Evolutionary conservation across 2,797 vertebrate genomes (phyloP), one percentile per base, ranked within the genome.

Genomic region (Echiichthys vipera): DNA sequence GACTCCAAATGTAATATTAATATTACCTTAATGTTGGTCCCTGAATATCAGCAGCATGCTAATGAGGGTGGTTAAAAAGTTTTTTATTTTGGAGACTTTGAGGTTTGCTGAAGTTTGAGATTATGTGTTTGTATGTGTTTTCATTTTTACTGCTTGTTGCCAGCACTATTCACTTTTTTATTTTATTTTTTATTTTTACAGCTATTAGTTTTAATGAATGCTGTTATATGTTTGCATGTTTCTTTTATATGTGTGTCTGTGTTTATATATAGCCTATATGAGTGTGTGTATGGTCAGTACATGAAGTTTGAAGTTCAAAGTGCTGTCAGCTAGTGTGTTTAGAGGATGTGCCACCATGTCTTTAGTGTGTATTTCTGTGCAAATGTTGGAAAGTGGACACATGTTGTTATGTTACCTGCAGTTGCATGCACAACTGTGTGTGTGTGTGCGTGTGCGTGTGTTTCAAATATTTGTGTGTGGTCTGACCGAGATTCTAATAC

Each of bases 1-100:
- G 81, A 80, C 77, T 91, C 84, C 89, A 89, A 90, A 93, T 92
- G 86, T 65, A 92, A 92, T 90, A 93, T 93, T 92, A 91, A 93
- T 93, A 86, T 84, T 85, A 90, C 88, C 90, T 92, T 93, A 90
- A 90, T 91, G 88, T 89, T 85, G 85, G 40, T 85, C 74, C 81
- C 82, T 71, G 85, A 81, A 78, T 88, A 89, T 88, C 81, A 85
- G 81, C 88, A 57, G 78, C 84, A 88, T 91, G 70, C 78, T 90
- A 91, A 91, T 91, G 76, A 92, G 75, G 70, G 61, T 66, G 65
- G 58, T 65, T 81, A 24, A 71, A 71, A 81, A 69, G 49, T 79
- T 78, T 69, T 36, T 78, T 62, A 42, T 78, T 81, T 85, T 75
- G 59, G 37, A 73, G 61, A 55, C 34, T 81, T 73, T 76, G 55